Base-by-base conservation (phyloP, 2,888 invertebrate species). In the Lydus trimaculatus region DNA sequence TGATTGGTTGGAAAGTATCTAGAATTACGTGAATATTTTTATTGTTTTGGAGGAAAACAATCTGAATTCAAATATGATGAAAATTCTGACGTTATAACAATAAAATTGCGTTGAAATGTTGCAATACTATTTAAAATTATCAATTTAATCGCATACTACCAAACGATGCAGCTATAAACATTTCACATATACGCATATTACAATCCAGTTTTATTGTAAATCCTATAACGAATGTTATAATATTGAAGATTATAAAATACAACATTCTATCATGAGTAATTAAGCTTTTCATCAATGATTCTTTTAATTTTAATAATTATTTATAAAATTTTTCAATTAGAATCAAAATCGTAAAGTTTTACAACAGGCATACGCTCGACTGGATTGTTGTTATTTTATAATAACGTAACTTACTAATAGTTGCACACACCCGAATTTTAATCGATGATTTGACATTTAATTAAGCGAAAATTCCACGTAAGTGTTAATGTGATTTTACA, bases 401-500 rank as follows among this genome's bases (percentile, higher is more conserved):
- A 20, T 15, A 36, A 28, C 28, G 4, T 28, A 28, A 43, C 17
- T 11, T 43, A 11, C n/a, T 17, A 43, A 43, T 17, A 17, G 39
- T 48, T 48, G n/a, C n/a, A n/a, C 11, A 20, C 20, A 11, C 11
- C 20, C 20, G 3, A 8, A 20, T 48, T 48, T 48, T 20, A 48
- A 48, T 48, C 48, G 20, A 17, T 20, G 48, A 48, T 48, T 48
- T 48, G 48, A 13, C 48, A 48, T 48, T 48, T 48, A 48, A 48
- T 48, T 48, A 48, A 48, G 48, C n/a, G 48, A 20, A 48, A 20
- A 48, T 20, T 48, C 48, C 48, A 20, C 48, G 8, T 48, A 20
- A 48, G 20, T 48, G 20, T 17, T 48, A 48, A 48, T 48, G 17
- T 7, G 20, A 48, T 48, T 48, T 17, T 48, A 48, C 20, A 48